Conservation (phyloP, 2,797 vertebrate genomes). For the Takifugu rubripes region DNA sequence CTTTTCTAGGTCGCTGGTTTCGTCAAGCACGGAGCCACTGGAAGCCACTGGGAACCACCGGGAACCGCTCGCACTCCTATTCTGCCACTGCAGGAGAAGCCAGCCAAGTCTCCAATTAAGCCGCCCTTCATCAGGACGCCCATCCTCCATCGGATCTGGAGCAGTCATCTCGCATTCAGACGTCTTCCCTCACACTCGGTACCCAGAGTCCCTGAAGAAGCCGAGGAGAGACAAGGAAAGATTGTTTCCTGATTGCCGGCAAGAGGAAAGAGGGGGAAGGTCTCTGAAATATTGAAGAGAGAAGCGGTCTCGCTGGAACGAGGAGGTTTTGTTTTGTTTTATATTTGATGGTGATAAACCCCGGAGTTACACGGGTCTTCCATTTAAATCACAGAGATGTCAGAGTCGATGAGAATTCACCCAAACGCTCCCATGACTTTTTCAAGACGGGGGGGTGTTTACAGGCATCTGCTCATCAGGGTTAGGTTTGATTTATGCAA, state of each 20-base stretch:
- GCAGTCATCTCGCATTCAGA: conserved; percentile 73
- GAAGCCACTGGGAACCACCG: conserved; percentile 72
- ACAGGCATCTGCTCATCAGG: conserved; percentile 49
- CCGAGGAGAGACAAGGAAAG: conserved; percentile 71
- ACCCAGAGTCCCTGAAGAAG: conserved; percentile 70
- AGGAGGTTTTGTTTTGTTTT: conserved; percentile 74
- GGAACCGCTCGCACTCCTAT: conserved; percentile 54
- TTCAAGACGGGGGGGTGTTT: conserved; percentile 48
- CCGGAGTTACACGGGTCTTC: conserved; percentile 67
- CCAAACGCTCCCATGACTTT: conserved; percentile 47
- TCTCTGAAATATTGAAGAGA: conserved; percentile 76
- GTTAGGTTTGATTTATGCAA: conserved; percentile 36
- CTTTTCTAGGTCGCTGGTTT: conserved; percentile 80
- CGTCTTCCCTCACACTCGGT: conserved; percentile 57
- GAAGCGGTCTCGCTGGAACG: conserved; percentile 64
- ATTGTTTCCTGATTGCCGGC: conserved; percentile 75
- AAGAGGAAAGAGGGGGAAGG: conserved; percentile 64
- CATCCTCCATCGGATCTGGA: conserved; percentile 64
- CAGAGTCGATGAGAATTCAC: conserved; percentile 62
- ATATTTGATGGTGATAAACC: conserved; percentile 75
- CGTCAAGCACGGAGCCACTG: conserved; percentile 69
- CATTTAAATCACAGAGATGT: conserved; percentile 71
- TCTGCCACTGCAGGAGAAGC: conserved; percentile 57
- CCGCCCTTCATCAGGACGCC: conserved; percentile 49
- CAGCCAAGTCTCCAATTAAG: conserved; percentile 73